Base-by-base conservation (phyloP, 2,797 vertebrate species). In the Sebastes cheni region DNA sequence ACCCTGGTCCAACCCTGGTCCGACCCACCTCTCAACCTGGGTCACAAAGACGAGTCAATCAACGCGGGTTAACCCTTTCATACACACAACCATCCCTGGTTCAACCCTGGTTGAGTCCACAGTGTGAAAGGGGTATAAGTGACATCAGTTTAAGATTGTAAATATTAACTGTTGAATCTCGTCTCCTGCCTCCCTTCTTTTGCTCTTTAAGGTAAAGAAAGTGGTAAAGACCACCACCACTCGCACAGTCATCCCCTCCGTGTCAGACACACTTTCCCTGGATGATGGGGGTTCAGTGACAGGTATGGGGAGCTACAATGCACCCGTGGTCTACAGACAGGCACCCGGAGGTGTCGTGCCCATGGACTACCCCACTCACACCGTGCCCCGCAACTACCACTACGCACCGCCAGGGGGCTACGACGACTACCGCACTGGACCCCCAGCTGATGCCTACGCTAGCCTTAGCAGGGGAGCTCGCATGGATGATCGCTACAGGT, bases 351-450 rank as follows among this genome's bases (percentile, higher is more conserved):
- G 0, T 86, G 95, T 30, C 72, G 90, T 95, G 46, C 94, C 93
- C 27, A 93, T 93, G 2, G 96, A 97, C 2, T 95, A 97, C 90
- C 95, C 96, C 85, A 97, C 97, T 0, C 93, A 95, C 73, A 98
- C 98, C 2, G 97, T 98, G 29, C 98, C 98, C 50, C 96, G 97
- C 60, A 98, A 98, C 93, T 99, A 99, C 91, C 97, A 98, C 91
- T 99, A 98, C 23, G 97, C 90, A 81, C 97, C 94, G 85, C 96
- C 4, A 0, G 95, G 86, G 9, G 95, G 89, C 14, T 96, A 95
- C 2, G 95, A 95, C 0, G 95, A 95, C 32, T 96, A 95, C 77
- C 91, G 91, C 1, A 5, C 67, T 1, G 97, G 94, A 75, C 96
- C 96, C 0, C 94, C 95, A 16, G 87, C 97, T 0, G 95, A 97